Evolutionary conservation across 2,113 vertebrate species (phyloP), one percentile per base, ranked within the genome.

Genomic region (Paramormyrops kingsleyae): DNA sequence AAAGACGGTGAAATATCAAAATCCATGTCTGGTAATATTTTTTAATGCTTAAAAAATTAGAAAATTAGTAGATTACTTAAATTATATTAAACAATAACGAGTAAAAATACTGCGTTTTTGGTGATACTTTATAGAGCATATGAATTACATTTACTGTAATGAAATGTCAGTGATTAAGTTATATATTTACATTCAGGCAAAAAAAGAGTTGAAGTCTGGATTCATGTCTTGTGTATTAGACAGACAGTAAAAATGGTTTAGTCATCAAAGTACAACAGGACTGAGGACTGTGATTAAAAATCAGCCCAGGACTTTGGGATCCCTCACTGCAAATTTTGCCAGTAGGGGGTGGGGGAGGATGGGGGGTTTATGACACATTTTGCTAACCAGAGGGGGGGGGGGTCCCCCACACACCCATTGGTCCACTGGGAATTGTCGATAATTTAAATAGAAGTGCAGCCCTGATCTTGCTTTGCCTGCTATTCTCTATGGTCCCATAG

Each of bases 1-100:
- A 90, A 91, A 21, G 92, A 90, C 2, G 91, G 93, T 94, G 0
- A 10, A 92, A 89, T 27, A 47, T 84, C 89, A 77, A 87, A 39
- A 84, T 53, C 44, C n/a, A 49, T 21, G 39, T 77, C 42, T 15
- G 27, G 88, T 27, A 44, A 88, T 49, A 50, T 21, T 46, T 77
- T 49, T 21, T 19, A 10, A 66, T 66, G 59, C 59, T 66, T 66
- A 27, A n/a, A 59, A 50, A 50, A 15, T 50, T 50, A 15, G 49
- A 66, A 66, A 66, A n/a, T 46, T 47, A 19, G 47, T 6, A 77
- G 9, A 77, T 8, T 88, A 70, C 42, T 24, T 9, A n/a, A 47
- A 84, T n/a, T n/a, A 84, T 47, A 9, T 84, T 46, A 10, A 84
- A 35, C 46, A 44, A 44, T 84, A 21, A 44, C 2, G 35, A 46